phyloP scores from a whole-genome alignment of 2,888 invertebrate genomes.

The Tenthredo scrophulariae region DNA sequence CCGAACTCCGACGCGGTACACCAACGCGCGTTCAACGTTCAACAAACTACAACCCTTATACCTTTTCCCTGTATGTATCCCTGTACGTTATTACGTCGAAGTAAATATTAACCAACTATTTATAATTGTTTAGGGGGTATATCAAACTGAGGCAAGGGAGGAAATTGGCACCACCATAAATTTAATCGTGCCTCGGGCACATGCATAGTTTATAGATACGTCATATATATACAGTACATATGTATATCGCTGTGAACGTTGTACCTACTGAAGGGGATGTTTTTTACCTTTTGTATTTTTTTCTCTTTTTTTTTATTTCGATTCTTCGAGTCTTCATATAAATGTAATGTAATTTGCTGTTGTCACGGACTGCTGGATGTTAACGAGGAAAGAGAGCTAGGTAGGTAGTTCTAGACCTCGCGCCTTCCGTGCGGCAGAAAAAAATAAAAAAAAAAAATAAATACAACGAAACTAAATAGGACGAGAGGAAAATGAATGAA shows the following conservation, averaged over 20 bases:
- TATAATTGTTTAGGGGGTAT: constrained; percentile 18
- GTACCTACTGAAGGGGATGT: background rate
- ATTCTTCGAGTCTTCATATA: background rate
- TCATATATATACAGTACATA: background rate
- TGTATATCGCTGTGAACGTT: background rate
- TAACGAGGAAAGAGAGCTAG: background rate
- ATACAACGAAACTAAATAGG: background rate
- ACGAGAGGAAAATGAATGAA: background rate
- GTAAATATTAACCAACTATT: background rate
- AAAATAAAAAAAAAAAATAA: background rate
- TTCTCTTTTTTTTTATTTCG: background rate
- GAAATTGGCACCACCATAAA: constrained; percentile 20
- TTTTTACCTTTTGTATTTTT: background rate
- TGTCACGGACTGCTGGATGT: constrained; percentile 14
- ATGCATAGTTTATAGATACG: background rate
- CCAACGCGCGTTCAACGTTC: background rate
- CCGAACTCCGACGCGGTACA: background rate
- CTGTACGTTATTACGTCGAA: background rate
- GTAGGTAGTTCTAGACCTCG: background rate
- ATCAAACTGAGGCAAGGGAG: constrained; percentile 7
- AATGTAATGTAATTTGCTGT: constrained; percentile 8
- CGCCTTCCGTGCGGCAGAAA: background rate
- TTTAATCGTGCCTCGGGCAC: background rate
- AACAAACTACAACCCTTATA: background rate
- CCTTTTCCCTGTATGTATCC: background rate